phyloP scores from a whole-genome alignment of 2,888 invertebrate species.

The Microdon myrmicae region DNA sequence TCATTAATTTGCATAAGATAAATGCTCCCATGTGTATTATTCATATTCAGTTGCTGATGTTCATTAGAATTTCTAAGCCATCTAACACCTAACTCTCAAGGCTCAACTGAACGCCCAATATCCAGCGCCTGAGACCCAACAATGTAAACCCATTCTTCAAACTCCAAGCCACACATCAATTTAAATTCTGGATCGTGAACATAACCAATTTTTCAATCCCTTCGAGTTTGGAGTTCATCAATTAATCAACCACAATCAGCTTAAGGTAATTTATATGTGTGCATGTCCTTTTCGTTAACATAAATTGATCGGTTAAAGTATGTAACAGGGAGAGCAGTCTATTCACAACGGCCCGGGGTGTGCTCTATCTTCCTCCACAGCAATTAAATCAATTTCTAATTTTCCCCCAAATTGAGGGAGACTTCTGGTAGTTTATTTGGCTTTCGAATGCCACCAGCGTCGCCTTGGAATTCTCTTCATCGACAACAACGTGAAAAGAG shows the following conservation, averaged over 20 bases:
- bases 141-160: no score
- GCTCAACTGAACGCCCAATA: no score
- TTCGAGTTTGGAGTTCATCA: constrained; percentile 24
- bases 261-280: constrained; percentile 28
- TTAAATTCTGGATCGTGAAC: no score
- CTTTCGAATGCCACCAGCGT: constrained; percentile 14
- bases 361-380: constrained; percentile 3
- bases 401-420: constrained; percentile 4
- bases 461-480: not conserved
- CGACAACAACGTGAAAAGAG: no score
- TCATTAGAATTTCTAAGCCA: constrained; percentile 19
- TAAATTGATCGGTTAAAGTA: not conserved
- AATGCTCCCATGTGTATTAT: constrained; percentile 34
- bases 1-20: constrained; percentile 46
- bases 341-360: not conserved
- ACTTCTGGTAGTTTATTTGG: constrained; percentile 9
- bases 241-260: constrained; percentile 38
- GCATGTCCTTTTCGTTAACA: constrained; percentile 7
- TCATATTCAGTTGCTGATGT: constrained; percentile 28
- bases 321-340: no score
- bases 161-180: no score
- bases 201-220: no score
- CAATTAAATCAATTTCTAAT: constrained; percentile 20
- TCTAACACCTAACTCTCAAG: no score
- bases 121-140: no score